Evolutionary conservation across 1,140 invertebrate species (phyloP).

Genomic region (Scaptomyza montana): DNA sequence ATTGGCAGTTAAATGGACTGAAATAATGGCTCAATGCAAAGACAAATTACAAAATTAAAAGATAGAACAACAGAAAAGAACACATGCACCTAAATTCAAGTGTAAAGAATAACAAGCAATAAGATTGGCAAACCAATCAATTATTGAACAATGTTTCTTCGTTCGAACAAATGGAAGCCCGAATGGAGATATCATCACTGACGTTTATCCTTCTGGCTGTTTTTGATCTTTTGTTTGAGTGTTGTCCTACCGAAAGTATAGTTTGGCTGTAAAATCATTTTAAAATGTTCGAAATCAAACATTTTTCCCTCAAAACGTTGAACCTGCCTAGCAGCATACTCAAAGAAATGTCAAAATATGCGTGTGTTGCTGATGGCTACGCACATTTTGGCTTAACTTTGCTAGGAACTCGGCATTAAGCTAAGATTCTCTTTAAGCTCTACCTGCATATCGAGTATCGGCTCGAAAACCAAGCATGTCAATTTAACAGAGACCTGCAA

Average conservation of each 20-base stretch:
- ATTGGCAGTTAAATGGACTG: conserved; percentile 32
- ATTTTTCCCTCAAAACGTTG: not conserved
- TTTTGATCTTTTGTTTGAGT: too few relatives aligned
- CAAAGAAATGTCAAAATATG: conserved; percentile 54
- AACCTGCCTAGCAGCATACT: not conserved
- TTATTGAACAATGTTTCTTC: not conserved
- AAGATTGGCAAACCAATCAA: not conserved
- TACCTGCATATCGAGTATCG: conserved; percentile 13
- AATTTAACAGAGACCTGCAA: conserved; percentile 37
- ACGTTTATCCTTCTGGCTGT: too few relatives aligned
- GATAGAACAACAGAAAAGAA: not conserved
- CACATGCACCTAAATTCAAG: not conserved
- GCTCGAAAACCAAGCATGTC: conserved; percentile 30
- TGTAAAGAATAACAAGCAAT: not conserved
- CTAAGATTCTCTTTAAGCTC: conserved; percentile 48
- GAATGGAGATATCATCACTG: too few relatives aligned
- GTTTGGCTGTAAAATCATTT: too few relatives aligned
- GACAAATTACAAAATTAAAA: not conserved
- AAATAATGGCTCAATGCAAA: conserved; percentile 17
- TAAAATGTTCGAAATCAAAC: too few relatives aligned
- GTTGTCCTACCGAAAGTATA: too few relatives aligned
- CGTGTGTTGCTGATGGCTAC: not conserved
- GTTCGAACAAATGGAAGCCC: too few relatives aligned
- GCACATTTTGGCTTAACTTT: conserved; percentile 29
- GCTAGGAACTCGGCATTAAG: conserved; percentile 29